Percentiles rank a stretch among this genome's conserved stretches.
Conservation (phyloP, 2,797 vertebrate species). For the Discoglossus pictus region DNA sequence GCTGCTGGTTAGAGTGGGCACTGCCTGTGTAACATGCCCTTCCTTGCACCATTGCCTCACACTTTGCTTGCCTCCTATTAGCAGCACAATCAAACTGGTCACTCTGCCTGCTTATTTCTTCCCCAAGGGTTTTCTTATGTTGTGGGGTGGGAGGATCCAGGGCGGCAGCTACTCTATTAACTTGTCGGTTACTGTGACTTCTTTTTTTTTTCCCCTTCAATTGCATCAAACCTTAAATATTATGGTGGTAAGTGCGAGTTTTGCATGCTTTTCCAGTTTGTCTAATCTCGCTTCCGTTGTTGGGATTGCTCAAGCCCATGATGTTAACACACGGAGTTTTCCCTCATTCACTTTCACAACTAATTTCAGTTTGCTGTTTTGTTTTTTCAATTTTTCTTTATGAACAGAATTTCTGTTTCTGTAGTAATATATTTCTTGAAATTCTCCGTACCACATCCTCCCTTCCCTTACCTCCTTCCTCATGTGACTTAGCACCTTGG, state of each 20-base stretch:
- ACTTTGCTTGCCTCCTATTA: constrained; percentile 47
- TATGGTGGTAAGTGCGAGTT: constrained; percentile 96
- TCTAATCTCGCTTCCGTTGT: constrained; percentile 85
- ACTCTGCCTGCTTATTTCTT: constrained; percentile 23
- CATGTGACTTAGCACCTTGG: constrained; percentile 54
- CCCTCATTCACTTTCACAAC: constrained; percentile 74
- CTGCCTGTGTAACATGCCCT: constrained; percentile 26
- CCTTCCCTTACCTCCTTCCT: constrained; percentile 58
- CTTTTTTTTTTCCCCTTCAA: constrained; percentile 81
- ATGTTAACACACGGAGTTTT: constrained; percentile 73
- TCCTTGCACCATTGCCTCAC: constrained; percentile 48
- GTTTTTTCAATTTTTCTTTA: constrained; percentile 68
- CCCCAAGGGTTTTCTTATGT: constrained; percentile 24
- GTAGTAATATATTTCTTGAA: constrained; percentile 67
- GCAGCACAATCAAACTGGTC: constrained; percentile 33
- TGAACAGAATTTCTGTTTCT: constrained; percentile 60
- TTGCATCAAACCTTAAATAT: constrained; percentile 90
- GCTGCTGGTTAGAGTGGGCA: constrained; percentile 33
- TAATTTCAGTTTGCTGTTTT: constrained; percentile 79
- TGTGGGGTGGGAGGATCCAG: constrained; percentile 60
- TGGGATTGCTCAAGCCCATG: constrained; percentile 77
- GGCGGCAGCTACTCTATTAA: constrained; percentile 58
- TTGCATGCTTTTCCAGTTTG: constrained; percentile 92
- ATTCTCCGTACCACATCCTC: constrained; percentile 3
- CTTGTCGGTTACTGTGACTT: constrained; percentile 89